phyloP scores from a whole-genome alignment of 2,113 vertebrate species.

The Equus przewalskii region DNA sequence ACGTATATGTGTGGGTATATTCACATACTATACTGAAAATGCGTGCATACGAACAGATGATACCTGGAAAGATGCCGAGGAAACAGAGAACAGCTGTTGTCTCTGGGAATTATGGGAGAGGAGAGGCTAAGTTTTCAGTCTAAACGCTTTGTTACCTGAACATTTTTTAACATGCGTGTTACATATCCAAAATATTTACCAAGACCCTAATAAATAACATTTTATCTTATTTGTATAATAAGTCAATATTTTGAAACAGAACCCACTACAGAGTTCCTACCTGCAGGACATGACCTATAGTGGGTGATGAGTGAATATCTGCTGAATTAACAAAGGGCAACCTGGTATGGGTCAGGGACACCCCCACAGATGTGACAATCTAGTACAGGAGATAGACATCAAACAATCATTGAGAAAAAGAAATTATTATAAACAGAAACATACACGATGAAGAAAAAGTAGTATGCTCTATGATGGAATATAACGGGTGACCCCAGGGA shows the following conservation, averaged over 20 bases:
- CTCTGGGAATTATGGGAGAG: neutral
- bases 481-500: neutral
- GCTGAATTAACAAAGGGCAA: neutral
- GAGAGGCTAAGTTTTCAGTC: neutral
- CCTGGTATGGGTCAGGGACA: neutral
- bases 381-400: neutral
- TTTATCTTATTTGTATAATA: neutral
- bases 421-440: neutral
- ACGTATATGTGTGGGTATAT: neutral
- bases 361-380: neutral
- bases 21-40: neutral
- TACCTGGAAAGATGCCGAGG: neutral
- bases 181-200: neutral
- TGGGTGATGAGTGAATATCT: neutral
- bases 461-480: neutral
- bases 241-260: neutral
- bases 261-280: neutral
- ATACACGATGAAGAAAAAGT: neutral
- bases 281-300: neutral
- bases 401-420: conserved; percentile 24
- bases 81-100: neutral
- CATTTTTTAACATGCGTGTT: neutral
- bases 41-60: neutral
- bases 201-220: neutral
- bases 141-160: neutral